Evolutionary conservation across 1,140 invertebrate species (phyloP), one percentile per base, ranked within the genome.

Genomic region (Drosophila erecta): DNA sequence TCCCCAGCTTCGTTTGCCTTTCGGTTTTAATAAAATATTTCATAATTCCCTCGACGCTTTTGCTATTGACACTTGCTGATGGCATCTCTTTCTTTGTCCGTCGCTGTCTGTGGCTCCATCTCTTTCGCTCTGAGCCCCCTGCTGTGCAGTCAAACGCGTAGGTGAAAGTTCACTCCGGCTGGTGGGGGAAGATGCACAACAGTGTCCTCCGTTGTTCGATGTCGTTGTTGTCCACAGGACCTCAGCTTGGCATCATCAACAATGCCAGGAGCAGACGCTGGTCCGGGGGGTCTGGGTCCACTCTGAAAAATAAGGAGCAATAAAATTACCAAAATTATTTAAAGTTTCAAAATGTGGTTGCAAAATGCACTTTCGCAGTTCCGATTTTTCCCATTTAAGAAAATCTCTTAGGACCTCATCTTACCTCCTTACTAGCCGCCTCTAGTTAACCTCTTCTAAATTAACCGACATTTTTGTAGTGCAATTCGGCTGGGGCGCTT

Each of bases 1-100:
- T 24, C 37, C 47, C 35, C 17, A 22, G 22, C 60, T 60, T 53
- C 64, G 66, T 67, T 81, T 79, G 66, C 57, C 79, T 76, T 70
- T 86, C 83, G 77, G 70, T 86, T 86, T 86, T 86, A 86, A 86
- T 86, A 86, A 86, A 86, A 86, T 87, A 86, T 86, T 86, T 86
- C 83, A 86, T 86, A 87, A 86, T 83, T 86, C 83, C 83, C 76
- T 70, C 84, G 56, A 20, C 84, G 75, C 58, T 83, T 84, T 89
- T 87, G 83, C 84, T 83, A 87, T 87, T 87, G 83, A 89, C 84
- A 87, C 83, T 83, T 83, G 69, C 83, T 79, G 79, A 87, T 76
- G 76, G 70, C 76, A 84, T 75, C 79, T 81, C 65, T 30, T 33
- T 67, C 53, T 41, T 46, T 35, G 33, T 41, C 62, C 59, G 49